Conservation (phyloP, 2,797 vertebrate species). For the Notolabrus celidotus region DNA sequence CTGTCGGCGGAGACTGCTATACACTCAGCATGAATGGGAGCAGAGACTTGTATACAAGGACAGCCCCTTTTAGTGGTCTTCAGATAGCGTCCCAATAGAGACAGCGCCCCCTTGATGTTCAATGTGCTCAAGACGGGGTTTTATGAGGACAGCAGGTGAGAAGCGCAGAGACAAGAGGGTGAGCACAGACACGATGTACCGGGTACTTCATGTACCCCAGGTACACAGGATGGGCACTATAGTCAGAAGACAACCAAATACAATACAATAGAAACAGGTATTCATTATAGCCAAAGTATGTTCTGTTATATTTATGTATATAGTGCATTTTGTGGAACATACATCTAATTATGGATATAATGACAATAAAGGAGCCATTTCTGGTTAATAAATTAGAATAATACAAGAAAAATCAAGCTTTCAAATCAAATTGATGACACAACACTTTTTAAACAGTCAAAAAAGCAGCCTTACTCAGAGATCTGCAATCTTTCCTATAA, state of each 20-base stretch:
- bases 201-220: neutral
- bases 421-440: too few relatives aligned
- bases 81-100: neutral
- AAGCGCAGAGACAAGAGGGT: neutral
- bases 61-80: constrained; percentile 42
- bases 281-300: too few relatives aligned
- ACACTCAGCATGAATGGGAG: constrained; percentile 68
- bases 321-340: too few relatives aligned
- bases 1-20: constrained; percentile 16
- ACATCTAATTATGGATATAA: too few relatives aligned
- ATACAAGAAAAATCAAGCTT: too few relatives aligned
- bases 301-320: too few relatives aligned
- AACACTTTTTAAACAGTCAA: too few relatives aligned
- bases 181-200: neutral
- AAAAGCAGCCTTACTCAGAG: too few relatives aligned
- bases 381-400: too few relatives aligned
- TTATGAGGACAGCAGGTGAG: neutral
- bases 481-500: too few relatives aligned
- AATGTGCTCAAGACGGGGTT: neutral
- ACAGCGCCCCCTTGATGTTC: constrained; percentile 49
- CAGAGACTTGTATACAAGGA: constrained; percentile 42
- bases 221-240: neutral
- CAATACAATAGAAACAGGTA: neutral
- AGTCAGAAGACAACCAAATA: neutral
- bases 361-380: too few relatives aligned